phyloP scores from a whole-genome alignment of 1,140 invertebrate species.

The Drosophila nebulosa region DNA sequence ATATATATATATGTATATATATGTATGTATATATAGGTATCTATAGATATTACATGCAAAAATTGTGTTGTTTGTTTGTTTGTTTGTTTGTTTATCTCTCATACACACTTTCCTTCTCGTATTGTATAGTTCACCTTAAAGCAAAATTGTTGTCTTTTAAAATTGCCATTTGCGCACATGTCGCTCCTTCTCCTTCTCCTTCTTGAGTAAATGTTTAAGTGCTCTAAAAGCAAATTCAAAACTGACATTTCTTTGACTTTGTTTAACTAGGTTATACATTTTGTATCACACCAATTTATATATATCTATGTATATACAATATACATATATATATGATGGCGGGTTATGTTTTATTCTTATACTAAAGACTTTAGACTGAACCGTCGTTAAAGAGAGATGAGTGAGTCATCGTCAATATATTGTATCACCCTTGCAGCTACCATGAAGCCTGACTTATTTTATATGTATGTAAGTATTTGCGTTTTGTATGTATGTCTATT shows the following conservation, averaged over 20 bases:
- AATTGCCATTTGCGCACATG: constrained; percentile 21
- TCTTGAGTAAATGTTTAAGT: constrained; percentile 8
- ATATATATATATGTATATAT: neutral
- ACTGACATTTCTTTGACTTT: constrained; percentile 36
- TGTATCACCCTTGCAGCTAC: constrained; percentile 72
- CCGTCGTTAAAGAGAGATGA: constrained; percentile 18
- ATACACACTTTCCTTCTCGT: neutral
- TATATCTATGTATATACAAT: neutral
- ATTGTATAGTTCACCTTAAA: constrained; percentile 34
- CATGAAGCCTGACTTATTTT: constrained; percentile 70
- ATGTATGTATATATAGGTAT: constrained; percentile 5
- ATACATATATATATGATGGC: constrained; percentile 60
- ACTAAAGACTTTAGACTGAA: constrained; percentile 34
- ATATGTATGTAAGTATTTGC: constrained; percentile 5
- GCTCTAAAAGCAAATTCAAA: constrained; percentile 59
- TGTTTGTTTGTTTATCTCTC: neutral
- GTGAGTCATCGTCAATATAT: constrained; percentile 9
- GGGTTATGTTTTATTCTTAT: constrained; percentile 49
- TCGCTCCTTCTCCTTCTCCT: neutral
- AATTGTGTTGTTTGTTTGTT: neutral
- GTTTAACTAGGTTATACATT: constrained; percentile 58
- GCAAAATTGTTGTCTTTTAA: constrained; percentile 22
- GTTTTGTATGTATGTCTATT: constrained; percentile 14
- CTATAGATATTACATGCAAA: constrained; percentile 11
- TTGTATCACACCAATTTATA: constrained; percentile 77